Evolutionary conservation across 2,888 invertebrate species (phyloP), one percentile per base, ranked within the genome.

Genomic region (Latrodectus hesperus): DNA sequence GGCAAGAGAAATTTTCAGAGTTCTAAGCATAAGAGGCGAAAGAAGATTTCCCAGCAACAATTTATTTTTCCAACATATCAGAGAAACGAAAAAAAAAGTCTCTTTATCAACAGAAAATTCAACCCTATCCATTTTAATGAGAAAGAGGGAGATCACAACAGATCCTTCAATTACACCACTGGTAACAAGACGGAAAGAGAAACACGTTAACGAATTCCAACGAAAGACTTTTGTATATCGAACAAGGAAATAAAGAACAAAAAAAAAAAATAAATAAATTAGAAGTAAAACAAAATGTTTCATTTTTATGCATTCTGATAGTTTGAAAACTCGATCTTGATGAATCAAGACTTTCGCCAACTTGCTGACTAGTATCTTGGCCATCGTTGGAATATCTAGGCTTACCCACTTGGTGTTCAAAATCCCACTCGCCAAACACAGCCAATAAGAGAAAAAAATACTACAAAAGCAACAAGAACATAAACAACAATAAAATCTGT

Each of bases 121-220:
- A 64, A 17, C 26, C 16, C 49, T 52, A 80, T 80, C 80, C 80
- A 80, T 80, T 80, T 80, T 65, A 80, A 80, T 72, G 72, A 71
- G 64, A 72, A 38, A 26, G 16, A 70, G 60, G 26, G 38, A 71
- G 72, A 53, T 38, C 38, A 38, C 38, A 38, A 72, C 64, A 70
- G 53, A 60, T n/a, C 17, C 70, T 49, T 67, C 72, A 80, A 80
- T 80, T 80, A 80, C 72, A 72, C 12, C 64, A 80, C 60, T 65
- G 49, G 22, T 67, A 51, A 51, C 12, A 16, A 5, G 14, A 10
- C 14, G 9, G 4, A 51, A 70, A 49, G 60, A 17, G 17, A 49
- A 38, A n/a, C n/a, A 8, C 4, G 1, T 38, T 38, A 38, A 55
- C 17, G n/a, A 17, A 71, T 55, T 16, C 38, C 26, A 38, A 17